Base-by-base conservation (phyloP, 2,797 vertebrate species). In the Lagocephalus sceleratus region DNA sequence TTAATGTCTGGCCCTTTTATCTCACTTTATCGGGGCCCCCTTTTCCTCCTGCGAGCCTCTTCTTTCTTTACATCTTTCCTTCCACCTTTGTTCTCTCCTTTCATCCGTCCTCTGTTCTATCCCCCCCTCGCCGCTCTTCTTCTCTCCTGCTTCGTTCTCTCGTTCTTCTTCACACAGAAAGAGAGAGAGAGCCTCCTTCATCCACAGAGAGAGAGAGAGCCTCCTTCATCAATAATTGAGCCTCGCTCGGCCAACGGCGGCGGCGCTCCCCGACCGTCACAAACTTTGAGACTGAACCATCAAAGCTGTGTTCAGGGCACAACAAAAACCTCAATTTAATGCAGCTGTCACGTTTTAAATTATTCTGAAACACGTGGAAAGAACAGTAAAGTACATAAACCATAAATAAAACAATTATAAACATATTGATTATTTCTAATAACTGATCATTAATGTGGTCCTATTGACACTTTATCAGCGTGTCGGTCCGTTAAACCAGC, bases 161-260 rank as follows among this genome's bases (percentile, higher is more conserved):
- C 14, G 25, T n/a, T 21, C 32, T 54, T 41, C 48, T 25, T 47
- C 48, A 23, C 16, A 20, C 25, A 35, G 16, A 57, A 21, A 45
- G 20, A 41, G 20, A 47, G 51, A 51, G 46, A 60, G 47, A 51
- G 20, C n/a, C n/a, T n/a, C n/a, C n/a, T n/a, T n/a, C n/a, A n/a
- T n/a, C n/a, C n/a, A 25, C 21, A 26, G 10, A 39, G 21, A 45
- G 20, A 46, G 12, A 45, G 51, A 51, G 49, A 57, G 42, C 20
- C n/a, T 3, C 20, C 35, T 53, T 42, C 48, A 71, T 83, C 49
- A 73, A 83, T 83, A 67, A 77, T 83, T 71, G 55, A 83, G 42
- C 38, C 19, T 63, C 2, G 0, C 40, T 60, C 5, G 1, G n/a
- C 48, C 22, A 0, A 52, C 61, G 47, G 32, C 11, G 9, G 40